Evolutionary conservation across 2,113 vertebrate genomes (phyloP), one percentile per base, ranked within the genome.

Genomic region (Clarias macrocephalus): DNA sequence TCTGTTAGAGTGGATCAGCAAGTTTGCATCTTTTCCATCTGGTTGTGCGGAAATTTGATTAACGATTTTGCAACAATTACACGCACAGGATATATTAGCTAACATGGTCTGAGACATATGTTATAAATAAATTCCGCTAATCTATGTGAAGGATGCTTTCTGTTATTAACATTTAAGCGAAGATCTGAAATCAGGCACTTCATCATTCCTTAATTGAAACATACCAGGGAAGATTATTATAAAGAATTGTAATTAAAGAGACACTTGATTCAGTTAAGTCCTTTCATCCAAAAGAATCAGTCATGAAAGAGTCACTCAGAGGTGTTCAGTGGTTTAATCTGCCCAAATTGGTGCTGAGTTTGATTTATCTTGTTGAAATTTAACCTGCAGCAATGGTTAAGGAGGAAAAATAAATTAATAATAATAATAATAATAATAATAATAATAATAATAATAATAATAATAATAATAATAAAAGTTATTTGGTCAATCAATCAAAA

Each of bases 1-100:
- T 95, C 95, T 96, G 96, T 97, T 97, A 97, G 96, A 94, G 95
- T 94, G 96, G 96, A 98, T 99, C 97, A 98, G 97, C 97, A 98
- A 97, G 95, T 98, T 97, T 97, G 97, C 97, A 97, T 97, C 95
- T 98, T 93, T 95, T 95, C 98, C 97, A 98, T 98, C 97, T 99
- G 97, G 97, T 95, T 96, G 95, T 96, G 95, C 96, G 95, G 96
- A 97, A 96, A 96, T 96, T 96, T 99, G 97, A 99, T 99, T 97
- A 97, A 98, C 97, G 96, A 95, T 97, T 97, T 96, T 91, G 85
- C 90, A 90, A 84, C 86, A 77, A 91, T 87, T 56, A 37, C 57
- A 37, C 30, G 7, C 18, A 92, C 80, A 89, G 88, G 83, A 86
- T 88, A 56, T 59, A 90, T 90, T 91, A 86, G 87, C 90, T 89